phyloP scores from a whole-genome alignment of 1,140 invertebrate species.

The Lordiphosa stackelbergi region DNA sequence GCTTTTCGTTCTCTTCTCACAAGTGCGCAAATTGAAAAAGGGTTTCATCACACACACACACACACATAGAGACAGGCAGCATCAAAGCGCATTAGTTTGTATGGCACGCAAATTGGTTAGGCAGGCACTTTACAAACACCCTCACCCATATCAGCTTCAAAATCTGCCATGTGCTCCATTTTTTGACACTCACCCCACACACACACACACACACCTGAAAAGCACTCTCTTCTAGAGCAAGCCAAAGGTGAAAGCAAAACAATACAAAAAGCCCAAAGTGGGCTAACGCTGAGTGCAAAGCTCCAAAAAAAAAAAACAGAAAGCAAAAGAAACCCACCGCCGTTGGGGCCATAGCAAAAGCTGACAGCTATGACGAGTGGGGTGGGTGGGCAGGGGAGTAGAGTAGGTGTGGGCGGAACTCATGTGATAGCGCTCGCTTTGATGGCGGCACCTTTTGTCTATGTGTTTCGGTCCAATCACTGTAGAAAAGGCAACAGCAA shows the following conservation, averaged over 20 bases:
- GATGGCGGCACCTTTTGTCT: conserved; percentile 67
- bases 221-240: conserved; percentile 1
- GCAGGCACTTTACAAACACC: conserved; percentile 61
- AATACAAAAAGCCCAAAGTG: conserved; percentile 63
- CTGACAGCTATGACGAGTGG: conserved; percentile 34
- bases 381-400: neutral
- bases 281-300: conserved; percentile 63
- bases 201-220: conserved; percentile 14
- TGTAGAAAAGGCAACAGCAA: conserved; percentile 22
- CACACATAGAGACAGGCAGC: conserved; percentile 23
- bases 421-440: conserved; percentile 59
- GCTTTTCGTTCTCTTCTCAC: conserved; percentile 17
- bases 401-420: conserved; percentile 9
- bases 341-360: conserved; percentile 49
- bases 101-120: conserved; percentile 63
- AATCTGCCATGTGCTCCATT: conserved; percentile 65
- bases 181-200: conserved; percentile 41
- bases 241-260: conserved; percentile 37
- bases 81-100: conserved; percentile 69
- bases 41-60: neutral
- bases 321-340: conserved; percentile 30
- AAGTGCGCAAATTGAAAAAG: conserved; percentile 17
- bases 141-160: conserved; percentile 53
- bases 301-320: conserved; percentile 32
- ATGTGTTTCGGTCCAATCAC: conserved; percentile 59